A percentile compares a stretch with the other conserved stretches of the same genome.
phyloP scores from a whole-genome alignment of 2,113 vertebrate genomes.

The Ahaetulla prasina region DNA sequence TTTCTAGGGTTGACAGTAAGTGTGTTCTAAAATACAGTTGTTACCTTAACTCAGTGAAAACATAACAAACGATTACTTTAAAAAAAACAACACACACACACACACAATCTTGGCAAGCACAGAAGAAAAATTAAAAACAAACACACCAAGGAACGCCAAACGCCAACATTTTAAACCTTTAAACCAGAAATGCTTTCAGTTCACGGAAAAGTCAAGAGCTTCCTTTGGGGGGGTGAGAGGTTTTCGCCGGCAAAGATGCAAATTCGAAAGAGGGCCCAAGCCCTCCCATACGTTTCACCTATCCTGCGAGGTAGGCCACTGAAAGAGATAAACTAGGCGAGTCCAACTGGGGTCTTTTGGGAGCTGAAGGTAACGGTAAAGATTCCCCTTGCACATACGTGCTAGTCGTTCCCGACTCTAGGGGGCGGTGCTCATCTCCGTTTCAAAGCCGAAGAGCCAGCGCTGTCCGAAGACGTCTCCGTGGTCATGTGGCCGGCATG shows the following conservation, averaged over 20 bases:
- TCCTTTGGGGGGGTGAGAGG: neutral
- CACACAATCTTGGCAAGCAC: neutral
- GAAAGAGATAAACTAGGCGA: neutral
- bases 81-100: no score
- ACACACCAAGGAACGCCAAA: neutral
- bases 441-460: no score
- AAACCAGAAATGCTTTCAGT: neutral
- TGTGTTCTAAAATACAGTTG: neutral
- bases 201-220: neutral
- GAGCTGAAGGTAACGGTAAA: no score
- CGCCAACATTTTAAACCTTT: no score
- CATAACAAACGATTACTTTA: neutral
- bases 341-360: no score
- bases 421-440: no score
- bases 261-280: neutral
- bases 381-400: no score
- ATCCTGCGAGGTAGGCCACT: neutral
- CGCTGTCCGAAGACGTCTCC: no score
- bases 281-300: no score
- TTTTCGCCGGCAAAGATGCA: neutral
- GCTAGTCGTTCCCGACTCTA: no score
- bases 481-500: no score
- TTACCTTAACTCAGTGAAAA: neutral
- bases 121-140: no score
- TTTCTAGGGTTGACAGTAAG: neutral